Evolutionary conservation across 2,797 vertebrate species (phyloP).

Genomic region (Falco peregrinus): DNA sequence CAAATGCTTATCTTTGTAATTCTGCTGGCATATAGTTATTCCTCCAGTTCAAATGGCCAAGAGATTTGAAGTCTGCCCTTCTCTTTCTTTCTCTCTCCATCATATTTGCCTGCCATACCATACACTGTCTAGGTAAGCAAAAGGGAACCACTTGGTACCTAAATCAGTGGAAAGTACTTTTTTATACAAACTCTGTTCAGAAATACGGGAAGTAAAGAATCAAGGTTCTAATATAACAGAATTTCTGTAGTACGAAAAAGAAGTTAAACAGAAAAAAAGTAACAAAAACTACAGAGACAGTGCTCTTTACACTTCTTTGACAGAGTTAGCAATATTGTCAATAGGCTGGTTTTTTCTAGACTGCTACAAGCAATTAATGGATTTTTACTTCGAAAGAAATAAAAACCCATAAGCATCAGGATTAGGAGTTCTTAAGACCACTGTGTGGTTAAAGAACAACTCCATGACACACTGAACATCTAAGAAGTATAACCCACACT

Average conservation of each 20-base stretch:
- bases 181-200: neutral
- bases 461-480: neutral
- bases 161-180: neutral
- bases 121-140: neutral
- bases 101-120: neutral
- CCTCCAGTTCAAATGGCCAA: neutral
- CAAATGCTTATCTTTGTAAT: neutral
- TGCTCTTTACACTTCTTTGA: neutral
- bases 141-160: neutral
- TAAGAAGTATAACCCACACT: neutral
- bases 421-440: neutral
- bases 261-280: neutral
- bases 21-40: neutral
- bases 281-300: neutral
- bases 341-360: neutral
- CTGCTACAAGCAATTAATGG: neutral
- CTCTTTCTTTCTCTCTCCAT: neutral
- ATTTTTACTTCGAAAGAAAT: neutral
- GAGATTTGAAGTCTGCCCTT: neutral
- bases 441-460: neutral
- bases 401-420: neutral
- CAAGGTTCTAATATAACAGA: neutral
- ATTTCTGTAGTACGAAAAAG: neutral
- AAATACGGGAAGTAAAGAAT: neutral
- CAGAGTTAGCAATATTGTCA: neutral